Conservation (phyloP, 1,140 invertebrate species). For the Steinernema khuongi region DNA sequence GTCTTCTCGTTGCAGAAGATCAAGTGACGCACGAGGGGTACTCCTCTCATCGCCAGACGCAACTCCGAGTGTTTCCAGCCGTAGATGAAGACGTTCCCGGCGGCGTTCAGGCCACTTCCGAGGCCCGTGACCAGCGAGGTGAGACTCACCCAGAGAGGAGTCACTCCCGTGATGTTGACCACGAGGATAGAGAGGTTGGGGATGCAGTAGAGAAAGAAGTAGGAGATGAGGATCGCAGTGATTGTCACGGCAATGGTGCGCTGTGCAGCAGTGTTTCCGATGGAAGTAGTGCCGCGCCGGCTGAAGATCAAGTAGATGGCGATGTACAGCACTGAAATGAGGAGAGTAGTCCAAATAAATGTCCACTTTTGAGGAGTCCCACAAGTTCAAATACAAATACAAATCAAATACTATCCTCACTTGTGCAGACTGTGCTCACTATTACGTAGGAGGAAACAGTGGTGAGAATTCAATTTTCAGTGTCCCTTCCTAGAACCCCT, state of each 20-base stretch:
- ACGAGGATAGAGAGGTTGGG: background rate
- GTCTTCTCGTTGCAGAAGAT: background rate
- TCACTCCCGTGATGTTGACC: background rate
- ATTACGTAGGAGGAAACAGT: no score
- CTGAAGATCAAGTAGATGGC: background rate
- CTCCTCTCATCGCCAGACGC: background rate
- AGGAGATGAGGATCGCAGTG: background rate
- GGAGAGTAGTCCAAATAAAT: background rate
- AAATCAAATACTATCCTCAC: background rate
- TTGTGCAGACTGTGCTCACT: background rate
- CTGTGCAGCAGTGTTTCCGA: background rate
- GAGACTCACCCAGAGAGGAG: background rate
- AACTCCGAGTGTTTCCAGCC: background rate
- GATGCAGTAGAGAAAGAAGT: background rate
- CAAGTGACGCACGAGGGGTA: background rate
- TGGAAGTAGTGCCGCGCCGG: background rate
- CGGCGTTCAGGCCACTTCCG: background rate
- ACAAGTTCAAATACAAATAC: background rate
- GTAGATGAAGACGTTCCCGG: background rate
- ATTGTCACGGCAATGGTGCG: background rate
- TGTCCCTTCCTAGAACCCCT: background rate
- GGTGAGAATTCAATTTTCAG: background rate
- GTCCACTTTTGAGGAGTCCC: background rate
- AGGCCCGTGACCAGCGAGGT: background rate
- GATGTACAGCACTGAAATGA: background rate